phyloP scores from a whole-genome alignment of 2,888 invertebrate species.

The Nymphalis polychloros region DNA sequence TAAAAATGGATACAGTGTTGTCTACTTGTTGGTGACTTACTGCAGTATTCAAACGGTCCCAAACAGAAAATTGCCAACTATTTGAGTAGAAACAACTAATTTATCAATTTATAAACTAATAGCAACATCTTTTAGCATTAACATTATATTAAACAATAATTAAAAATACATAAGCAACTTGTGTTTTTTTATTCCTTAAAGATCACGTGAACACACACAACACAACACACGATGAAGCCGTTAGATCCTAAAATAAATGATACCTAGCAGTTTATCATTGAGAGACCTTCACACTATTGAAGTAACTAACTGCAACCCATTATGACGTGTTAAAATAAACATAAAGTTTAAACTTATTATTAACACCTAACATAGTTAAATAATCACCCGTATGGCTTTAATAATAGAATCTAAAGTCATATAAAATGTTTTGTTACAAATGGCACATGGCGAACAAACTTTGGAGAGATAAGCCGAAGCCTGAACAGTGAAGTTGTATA shows the following conservation, averaged over 20 bases:
- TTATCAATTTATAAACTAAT: no score
- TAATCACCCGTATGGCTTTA: neutral
- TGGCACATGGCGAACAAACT: neutral
- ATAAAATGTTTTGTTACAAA: neutral
- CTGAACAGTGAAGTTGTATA: conserved; percentile 5
- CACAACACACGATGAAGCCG: no score
- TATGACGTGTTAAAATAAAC: neutral
- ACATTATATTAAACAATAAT: no score
- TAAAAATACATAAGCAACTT: no score
- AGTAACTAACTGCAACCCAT: neutral
- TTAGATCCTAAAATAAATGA: neutral
- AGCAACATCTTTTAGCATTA: no score
- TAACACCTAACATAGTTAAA: neutral
- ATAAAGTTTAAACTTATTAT: neutral
- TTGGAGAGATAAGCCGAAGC: neutral
- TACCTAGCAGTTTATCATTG: neutral
- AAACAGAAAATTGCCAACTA: no score
- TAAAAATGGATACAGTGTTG: no score
- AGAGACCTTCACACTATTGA: neutral
- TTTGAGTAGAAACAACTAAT: no score
- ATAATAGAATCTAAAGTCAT: neutral
- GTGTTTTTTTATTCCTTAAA: no score
- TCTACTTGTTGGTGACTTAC: no score
- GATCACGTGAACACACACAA: no score
- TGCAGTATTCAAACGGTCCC: no score